Evolutionary conservation across 2,113 vertebrate species (phyloP).

Genomic region (Glareola pratincola): DNA sequence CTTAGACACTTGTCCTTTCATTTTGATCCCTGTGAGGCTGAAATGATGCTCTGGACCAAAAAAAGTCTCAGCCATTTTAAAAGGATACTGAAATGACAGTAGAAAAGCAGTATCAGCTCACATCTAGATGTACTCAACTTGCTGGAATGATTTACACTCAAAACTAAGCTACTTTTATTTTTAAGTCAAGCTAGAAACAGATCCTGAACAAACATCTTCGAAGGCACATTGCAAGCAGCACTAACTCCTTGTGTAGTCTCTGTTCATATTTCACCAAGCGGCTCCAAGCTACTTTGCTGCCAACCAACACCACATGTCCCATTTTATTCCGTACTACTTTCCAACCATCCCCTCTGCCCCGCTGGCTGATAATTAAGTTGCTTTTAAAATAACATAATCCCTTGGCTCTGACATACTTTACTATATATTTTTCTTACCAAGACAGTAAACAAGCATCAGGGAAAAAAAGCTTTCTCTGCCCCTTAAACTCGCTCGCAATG

Average conservation of each 20-base stretch:
- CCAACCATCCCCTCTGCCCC: background rate
- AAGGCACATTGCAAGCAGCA: background rate
- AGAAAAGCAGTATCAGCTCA: background rate
- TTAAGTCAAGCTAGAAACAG: background rate
- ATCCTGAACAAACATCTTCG: background rate
- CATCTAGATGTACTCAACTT: background rate
- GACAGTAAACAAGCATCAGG: background rate
- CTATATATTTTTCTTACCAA: slow-evolving; percentile 30
- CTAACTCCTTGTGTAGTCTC: background rate
- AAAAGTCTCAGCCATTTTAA: background rate
- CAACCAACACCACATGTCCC: background rate
- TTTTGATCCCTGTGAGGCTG: background rate
- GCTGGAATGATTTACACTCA: background rate
- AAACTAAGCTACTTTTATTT: background rate
- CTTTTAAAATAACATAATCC: slow-evolving; percentile 5
- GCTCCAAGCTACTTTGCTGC: background rate
- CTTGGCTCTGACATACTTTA: background rate
- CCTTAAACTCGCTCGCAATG: background rate
- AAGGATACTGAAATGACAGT: background rate
- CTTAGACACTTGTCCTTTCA: slow-evolving; percentile 26
- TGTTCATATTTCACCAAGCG: background rate
- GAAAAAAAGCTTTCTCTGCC: background rate
- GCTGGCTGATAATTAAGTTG: slow-evolving; percentile 29
- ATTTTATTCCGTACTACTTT: background rate
- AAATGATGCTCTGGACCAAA: background rate